Evolutionary conservation across 1,140 invertebrate species (phyloP).

Genomic region (Pentalonia nigronervosa): DNA sequence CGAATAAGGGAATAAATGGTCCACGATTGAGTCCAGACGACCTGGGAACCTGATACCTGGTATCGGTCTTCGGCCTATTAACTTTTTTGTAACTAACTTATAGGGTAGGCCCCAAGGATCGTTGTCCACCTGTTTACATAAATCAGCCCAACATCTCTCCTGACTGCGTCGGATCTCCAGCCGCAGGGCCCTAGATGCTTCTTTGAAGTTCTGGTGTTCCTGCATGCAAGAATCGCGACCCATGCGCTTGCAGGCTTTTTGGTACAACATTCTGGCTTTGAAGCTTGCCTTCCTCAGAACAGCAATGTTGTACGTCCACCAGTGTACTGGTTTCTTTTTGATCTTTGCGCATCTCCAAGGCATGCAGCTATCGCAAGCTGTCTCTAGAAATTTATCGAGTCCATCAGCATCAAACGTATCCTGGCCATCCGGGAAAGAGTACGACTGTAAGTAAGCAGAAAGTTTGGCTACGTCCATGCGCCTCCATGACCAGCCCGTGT

Average conservation of each 20-base stretch:
- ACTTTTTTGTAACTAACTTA: neutral
- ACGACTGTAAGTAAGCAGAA: no score
- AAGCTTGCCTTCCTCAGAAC: neutral
- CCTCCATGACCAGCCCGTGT: neutral
- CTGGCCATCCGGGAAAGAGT: neutral
- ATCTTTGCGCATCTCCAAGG: neutral
- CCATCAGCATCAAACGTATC: neutral
- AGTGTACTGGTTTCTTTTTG: neutral
- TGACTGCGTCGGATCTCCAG: neutral
- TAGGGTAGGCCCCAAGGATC: constrained; percentile 31
- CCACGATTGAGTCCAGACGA: neutral
- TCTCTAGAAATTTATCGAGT: neutral
- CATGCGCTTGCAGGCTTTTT: neutral
- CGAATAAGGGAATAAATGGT: neutral
- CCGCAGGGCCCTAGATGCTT: neutral
- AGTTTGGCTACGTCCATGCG: neutral
- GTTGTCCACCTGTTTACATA: neutral
- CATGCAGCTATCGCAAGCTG: neutral
- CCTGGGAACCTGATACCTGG: neutral
- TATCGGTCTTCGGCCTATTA: neutral
- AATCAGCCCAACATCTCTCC: neutral
- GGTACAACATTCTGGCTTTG: neutral
- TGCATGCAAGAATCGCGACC: neutral
- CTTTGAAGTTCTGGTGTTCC: neutral
- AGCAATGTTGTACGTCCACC: neutral